A percentile compares a stretch with the other conserved stretches of the same genome.
Conservation (phyloP, 2,797 vertebrate species). For the Rhinophrynus dorsalis region DNA sequence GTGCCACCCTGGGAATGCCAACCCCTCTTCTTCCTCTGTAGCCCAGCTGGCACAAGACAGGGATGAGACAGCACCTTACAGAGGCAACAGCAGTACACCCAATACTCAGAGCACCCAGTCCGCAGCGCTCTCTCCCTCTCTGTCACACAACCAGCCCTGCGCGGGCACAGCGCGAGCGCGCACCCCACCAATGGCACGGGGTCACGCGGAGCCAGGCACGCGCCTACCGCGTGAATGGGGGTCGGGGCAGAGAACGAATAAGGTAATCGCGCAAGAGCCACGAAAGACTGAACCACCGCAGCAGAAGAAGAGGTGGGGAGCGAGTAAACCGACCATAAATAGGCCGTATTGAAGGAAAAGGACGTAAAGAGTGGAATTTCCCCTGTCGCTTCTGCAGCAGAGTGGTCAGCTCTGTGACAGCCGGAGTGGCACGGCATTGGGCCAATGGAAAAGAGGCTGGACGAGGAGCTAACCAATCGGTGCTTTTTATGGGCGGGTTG, state of each 20-base stretch:
- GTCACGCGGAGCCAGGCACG: not conserved
- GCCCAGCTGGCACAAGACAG: too few relatives aligned
- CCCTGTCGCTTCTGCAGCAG: not conserved
- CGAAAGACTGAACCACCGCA: not conserved
- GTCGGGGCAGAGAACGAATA: not conserved
- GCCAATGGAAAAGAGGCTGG: not conserved
- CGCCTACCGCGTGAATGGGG: not conserved
- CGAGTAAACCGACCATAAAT: too few relatives aligned
- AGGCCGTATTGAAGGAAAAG: not conserved
- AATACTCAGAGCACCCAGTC: not conserved
- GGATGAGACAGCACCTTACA: not conserved
- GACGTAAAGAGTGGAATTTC: not conserved
- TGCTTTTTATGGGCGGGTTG: not conserved
- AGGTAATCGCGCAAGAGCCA: not conserved
- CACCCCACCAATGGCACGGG: too few relatives aligned
- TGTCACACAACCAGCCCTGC: too few relatives aligned
- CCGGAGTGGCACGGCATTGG: not conserved
- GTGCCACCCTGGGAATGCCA: too few relatives aligned
- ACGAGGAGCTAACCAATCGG: not conserved
- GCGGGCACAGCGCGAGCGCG: not conserved
- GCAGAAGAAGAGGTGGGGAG: not conserved
- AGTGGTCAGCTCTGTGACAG: not conserved
- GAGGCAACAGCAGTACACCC: not conserved
- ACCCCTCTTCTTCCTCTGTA: too few relatives aligned
- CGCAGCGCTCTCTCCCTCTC: not conserved